Percentiles rank a stretch among this genome's conserved stretches.
These are phyloP conservation scores for Paramuricea clavata DNA, from an alignment of 92 coral and sea anemone species.

Conservation along the genomic window DNA sequence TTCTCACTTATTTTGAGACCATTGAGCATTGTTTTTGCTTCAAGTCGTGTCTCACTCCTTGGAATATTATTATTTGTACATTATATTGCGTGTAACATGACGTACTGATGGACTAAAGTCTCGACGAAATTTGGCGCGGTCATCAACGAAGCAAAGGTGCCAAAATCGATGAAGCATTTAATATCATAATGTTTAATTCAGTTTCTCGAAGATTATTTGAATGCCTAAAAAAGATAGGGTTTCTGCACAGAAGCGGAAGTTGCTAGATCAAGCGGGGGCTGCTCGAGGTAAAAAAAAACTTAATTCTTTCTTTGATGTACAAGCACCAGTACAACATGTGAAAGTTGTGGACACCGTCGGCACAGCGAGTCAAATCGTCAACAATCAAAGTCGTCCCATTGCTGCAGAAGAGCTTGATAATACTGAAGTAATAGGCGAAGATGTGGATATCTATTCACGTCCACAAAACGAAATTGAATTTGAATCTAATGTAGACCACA, in stretches of 20 bases:
- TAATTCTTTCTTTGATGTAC: slow-evolving; percentile 4
- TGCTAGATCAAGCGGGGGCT: slow-evolving; percentile 20
- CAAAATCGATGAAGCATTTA: neutral
- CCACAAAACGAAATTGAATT: neutral
- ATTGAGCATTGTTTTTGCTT: too few relatives aligned
- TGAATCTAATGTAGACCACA: neutral
- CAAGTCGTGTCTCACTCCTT: neutral
- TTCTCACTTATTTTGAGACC: too few relatives aligned
- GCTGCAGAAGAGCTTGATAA: slow-evolving; percentile 16
- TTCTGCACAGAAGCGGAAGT: slow-evolving; percentile 15
- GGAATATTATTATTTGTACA: neutral
- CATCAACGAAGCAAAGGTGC: too few relatives aligned
- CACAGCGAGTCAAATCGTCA: slow-evolving; percentile 5
- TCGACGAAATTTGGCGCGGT: neutral
- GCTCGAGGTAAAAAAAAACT: slow-evolving; percentile 12
- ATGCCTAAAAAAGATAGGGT: slow-evolving; percentile 12
- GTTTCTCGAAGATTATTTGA: too few relatives aligned
- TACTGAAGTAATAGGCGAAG: slow-evolving; percentile 3
- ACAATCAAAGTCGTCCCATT: slow-evolving; percentile 25
- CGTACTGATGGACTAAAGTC: neutral
- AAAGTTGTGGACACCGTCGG: neutral
- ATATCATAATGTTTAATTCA: neutral
- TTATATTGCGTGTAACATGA: neutral
- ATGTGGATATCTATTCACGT: neutral
- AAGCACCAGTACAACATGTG: slow-evolving; percentile 27